Percentiles rank a stretch among this genome's conserved stretches.
Evolutionary conservation across 2,797 vertebrate species (phyloP).

Genomic region (Mormyrus proboscirostris): DNA sequence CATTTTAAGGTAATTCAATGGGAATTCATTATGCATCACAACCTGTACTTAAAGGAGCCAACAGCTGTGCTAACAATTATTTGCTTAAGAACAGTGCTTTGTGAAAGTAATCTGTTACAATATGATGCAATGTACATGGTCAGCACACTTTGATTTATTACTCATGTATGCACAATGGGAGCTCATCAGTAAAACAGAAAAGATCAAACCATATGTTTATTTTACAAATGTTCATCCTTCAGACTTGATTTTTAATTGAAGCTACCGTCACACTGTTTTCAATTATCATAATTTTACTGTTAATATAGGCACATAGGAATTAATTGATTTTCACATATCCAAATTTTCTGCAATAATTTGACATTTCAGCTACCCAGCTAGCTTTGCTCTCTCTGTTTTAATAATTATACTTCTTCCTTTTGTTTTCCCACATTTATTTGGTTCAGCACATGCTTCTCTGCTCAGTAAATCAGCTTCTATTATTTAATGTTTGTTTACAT

Average conservation of each 20-base stretch:
- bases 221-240: neutral
- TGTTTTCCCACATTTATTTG: neutral
- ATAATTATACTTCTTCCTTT: neutral
- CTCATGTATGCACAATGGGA: neutral
- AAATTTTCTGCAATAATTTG: neutral
- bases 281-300: neutral
- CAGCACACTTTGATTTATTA: neutral
- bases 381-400: neutral
- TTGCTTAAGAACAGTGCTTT: neutral
- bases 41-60: neutral
- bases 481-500: neutral
- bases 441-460: neutral
- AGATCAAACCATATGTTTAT: neutral
- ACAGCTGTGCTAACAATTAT: neutral
- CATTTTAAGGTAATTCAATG: neutral
- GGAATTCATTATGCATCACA: neutral
- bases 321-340: neutral
- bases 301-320: neutral
- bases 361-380: neutral
- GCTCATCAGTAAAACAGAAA: neutral
- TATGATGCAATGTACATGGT: neutral
- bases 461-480: neutral
- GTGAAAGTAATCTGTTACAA: neutral
- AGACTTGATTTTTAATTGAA: neutral
- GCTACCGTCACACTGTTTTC: neutral